These are phyloP conservation scores for Mesoclemmys tuberculata DNA, from an alignment of 2,113 vertebrate species.

Conservation along the genomic window DNA sequence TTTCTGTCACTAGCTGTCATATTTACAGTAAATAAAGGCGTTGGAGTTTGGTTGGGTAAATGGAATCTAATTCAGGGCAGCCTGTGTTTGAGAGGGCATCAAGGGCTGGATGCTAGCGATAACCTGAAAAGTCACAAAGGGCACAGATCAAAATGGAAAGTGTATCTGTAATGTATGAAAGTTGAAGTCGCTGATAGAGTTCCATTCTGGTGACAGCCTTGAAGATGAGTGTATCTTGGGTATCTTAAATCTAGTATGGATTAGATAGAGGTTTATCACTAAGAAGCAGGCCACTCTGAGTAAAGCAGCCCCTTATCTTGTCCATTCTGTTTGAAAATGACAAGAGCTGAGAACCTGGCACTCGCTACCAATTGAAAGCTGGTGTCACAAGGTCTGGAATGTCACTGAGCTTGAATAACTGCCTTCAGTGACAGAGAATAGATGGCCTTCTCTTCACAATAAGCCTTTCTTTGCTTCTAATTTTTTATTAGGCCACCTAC, in stretches of 20 bases:
- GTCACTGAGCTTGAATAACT: slow-evolving; percentile 71
- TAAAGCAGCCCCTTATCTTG: slow-evolving; percentile 82
- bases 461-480: slow-evolving; percentile 75
- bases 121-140: slow-evolving; percentile 30
- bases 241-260: slow-evolving; percentile 79
- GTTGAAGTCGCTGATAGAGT: slow-evolving; percentile 78
- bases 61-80: slow-evolving; percentile 37
- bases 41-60: slow-evolving; percentile 35
- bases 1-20: slow-evolving; percentile 18
- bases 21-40: slow-evolving; percentile 18
- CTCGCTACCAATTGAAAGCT: slow-evolving; percentile 62
- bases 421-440: slow-evolving; percentile 48
- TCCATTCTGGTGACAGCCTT: slow-evolving; percentile 77
- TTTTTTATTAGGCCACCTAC: slow-evolving; percentile 82
- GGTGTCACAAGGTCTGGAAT: slow-evolving; percentile 62
- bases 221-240: slow-evolving; percentile 75
- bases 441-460: slow-evolving; percentile 75
- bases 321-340: slow-evolving; percentile 80
- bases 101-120: slow-evolving; percentile 1
- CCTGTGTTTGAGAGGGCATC: background rate
- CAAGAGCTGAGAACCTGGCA: slow-evolving; percentile 32
- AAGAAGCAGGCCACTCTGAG: slow-evolving; percentile 78
- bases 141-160: slow-evolving; percentile 43
- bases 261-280: slow-evolving; percentile 86
- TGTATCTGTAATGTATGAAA: slow-evolving; percentile 68